phyloP scores from a whole-genome alignment of 2,888 invertebrate species.

The Synanthedon myopaeformis region DNA sequence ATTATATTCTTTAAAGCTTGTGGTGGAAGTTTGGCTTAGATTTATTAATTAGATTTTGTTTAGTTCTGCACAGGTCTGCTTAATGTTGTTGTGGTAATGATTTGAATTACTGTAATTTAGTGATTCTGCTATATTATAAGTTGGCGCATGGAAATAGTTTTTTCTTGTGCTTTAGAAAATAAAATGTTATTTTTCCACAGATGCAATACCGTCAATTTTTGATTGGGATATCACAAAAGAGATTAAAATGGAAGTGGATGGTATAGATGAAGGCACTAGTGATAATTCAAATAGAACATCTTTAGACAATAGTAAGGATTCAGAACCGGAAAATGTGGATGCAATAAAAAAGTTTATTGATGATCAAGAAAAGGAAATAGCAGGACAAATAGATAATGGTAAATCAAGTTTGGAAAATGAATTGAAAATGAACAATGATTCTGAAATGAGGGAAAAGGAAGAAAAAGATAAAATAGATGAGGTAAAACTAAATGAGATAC shows the following conservation, averaged over 20 bases:
- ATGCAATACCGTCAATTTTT: conserved; percentile 80
- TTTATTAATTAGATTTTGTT: background rate
- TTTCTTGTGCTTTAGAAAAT: background rate
- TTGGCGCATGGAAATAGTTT: background rate
- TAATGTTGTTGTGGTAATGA: conserved; percentile 3
- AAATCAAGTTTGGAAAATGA: too few relatives aligned
- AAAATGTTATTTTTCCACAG: conserved; percentile 31
- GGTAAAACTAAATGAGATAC: background rate
- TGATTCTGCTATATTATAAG: background rate
- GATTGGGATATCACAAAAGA: conserved; percentile 57
- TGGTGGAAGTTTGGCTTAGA: too few relatives aligned
- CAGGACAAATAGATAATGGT: background rate
- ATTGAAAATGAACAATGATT: conserved; percentile 1
- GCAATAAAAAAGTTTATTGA: conserved; percentile 50
- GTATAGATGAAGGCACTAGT: conserved; percentile 8
- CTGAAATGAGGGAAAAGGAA: background rate
- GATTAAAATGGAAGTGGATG: conserved; percentile 18
- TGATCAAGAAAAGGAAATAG: conserved; percentile 29
- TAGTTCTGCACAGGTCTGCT: background rate
- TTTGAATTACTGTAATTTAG: background rate
- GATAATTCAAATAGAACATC: conserved; percentile 11
- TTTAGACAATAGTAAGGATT: conserved; percentile 24
- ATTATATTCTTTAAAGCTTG: too few relatives aligned
- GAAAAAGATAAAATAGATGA: background rate
- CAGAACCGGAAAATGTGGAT: conserved; percentile 48